Evolutionary conservation across 2,113 vertebrate species (phyloP).

Genomic region (Chlorodrepanis virens): DNA sequence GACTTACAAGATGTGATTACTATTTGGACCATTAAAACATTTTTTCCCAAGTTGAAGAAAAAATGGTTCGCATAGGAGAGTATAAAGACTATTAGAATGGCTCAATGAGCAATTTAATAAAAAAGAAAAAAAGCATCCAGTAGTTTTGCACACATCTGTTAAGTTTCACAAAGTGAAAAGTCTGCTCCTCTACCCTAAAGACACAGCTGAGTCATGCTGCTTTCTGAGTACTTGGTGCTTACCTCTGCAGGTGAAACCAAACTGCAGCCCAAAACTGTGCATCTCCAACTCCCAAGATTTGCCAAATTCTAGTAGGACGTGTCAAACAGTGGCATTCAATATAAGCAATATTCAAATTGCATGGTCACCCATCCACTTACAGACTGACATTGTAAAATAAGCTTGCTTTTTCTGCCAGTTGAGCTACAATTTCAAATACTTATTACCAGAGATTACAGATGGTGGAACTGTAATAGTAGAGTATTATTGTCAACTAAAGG

Average conservation of each 20-base stretch:
- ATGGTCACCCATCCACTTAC: background rate
- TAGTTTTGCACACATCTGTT: slow-evolving; percentile 48
- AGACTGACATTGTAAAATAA: background rate
- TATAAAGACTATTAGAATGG: slow-evolving; percentile 51
- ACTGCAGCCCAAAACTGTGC: background rate
- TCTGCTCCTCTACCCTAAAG: background rate
- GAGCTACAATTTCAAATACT: background rate
- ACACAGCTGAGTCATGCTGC: background rate
- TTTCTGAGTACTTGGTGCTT: background rate
- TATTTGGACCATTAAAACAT: slow-evolving; percentile 50
- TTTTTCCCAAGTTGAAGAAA: slow-evolving; percentile 26
- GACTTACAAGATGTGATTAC: slow-evolving; percentile 34
- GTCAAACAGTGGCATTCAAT: background rate
- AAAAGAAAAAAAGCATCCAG: slow-evolving; percentile 14
- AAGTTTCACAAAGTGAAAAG: slow-evolving; percentile 51
- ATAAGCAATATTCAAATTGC: background rate
- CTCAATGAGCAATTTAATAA: slow-evolving; percentile 49
- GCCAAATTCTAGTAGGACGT: background rate
- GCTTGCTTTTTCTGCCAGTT: background rate
- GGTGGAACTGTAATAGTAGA: background rate
- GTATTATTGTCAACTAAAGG: background rate
- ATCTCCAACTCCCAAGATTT: background rate
- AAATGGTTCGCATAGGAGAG: slow-evolving; percentile 53
- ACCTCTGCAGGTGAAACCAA: background rate
- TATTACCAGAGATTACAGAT: background rate